phyloP scores from a whole-genome alignment of 1,140 invertebrate species.

The Cepaea nemoralis region DNA sequence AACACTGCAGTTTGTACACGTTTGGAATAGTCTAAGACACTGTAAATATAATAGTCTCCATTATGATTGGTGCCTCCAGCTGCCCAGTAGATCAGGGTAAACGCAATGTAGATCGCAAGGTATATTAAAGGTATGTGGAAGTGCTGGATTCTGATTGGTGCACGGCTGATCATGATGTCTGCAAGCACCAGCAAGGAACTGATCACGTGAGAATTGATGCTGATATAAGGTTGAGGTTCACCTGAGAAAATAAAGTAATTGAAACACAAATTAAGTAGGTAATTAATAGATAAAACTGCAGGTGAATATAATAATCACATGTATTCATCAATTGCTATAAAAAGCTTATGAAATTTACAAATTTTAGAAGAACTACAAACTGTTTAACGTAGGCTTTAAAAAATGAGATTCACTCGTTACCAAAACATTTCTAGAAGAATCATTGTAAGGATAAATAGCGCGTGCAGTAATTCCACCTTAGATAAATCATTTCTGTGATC shows the following conservation, averaged over 20 bases:
- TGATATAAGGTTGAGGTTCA: conserved; percentile 49
- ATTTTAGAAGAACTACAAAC: neutral
- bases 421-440: too few relatives aligned
- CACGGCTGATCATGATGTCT: conserved; percentile 79
- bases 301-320: too few relatives aligned
- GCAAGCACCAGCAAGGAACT: conserved; percentile 83
- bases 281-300: too few relatives aligned
- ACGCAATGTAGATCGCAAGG: conserved; percentile 78
- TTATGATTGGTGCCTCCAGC: conserved; percentile 78
- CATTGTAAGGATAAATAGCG: too few relatives aligned
- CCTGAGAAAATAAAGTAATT: conserved; percentile 50
- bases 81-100: conserved; percentile 80
- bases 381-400: neutral
- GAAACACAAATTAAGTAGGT: conserved; percentile 8
- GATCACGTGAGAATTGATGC: conserved; percentile 75
- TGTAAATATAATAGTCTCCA: conserved; percentile 66
- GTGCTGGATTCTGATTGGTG: conserved; percentile 80
- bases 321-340: too few relatives aligned
- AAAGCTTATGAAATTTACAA: neutral
- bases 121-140: conserved; percentile 80
- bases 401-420: too few relatives aligned
- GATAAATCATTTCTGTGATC: too few relatives aligned
- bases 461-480: too few relatives aligned
- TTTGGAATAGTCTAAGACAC: conserved; percentile 64
- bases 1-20: conserved; percentile 46